Conservation (phyloP, 2,797 vertebrate genomes). For the Sardinella longiceps region DNA sequence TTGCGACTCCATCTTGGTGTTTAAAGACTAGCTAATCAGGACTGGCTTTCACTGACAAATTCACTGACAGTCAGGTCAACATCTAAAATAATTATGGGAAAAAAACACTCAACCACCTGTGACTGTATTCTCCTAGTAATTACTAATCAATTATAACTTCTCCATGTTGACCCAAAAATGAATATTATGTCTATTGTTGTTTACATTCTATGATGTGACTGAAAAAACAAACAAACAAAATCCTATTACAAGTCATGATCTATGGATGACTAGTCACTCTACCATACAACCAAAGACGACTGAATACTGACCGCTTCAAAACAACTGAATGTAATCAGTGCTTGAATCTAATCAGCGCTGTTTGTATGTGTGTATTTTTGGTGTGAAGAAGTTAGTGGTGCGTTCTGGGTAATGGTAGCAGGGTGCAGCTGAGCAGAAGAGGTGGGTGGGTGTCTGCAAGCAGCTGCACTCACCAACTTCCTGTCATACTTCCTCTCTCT, state of each 20-base stretch:
- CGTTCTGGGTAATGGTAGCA: not conserved
- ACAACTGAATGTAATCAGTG: not conserved
- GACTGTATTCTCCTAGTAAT: too few relatives aligned
- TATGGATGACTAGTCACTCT: too few relatives aligned
- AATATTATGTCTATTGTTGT: not conserved
- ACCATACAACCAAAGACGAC: too few relatives aligned
- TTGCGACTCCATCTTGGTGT: not conserved
- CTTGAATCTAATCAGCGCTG: not conserved
- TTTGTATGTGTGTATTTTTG: too few relatives aligned
- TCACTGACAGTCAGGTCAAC: too few relatives aligned
- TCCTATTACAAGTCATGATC: too few relatives aligned
- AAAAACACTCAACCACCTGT: not conserved
- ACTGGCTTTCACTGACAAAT: not conserved
- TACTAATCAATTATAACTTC: too few relatives aligned
- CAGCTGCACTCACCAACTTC: constrained; percentile 46
- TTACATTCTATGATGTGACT: too few relatives aligned
- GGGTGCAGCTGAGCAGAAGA: not conserved
- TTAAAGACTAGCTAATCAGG: not conserved
- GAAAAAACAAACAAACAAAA: too few relatives aligned
- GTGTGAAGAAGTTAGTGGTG: not conserved
- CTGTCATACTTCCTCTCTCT: constrained; percentile 47
- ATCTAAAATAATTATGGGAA: not conserved
- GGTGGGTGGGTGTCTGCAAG: constrained; percentile 22
- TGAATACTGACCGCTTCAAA: too few relatives aligned
- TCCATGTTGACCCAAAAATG: too few relatives aligned